These are phyloP conservation scores for Crocidura indochinensis DNA, from an alignment of 2,797 vertebrate species.

Conservation along the genomic window DNA sequence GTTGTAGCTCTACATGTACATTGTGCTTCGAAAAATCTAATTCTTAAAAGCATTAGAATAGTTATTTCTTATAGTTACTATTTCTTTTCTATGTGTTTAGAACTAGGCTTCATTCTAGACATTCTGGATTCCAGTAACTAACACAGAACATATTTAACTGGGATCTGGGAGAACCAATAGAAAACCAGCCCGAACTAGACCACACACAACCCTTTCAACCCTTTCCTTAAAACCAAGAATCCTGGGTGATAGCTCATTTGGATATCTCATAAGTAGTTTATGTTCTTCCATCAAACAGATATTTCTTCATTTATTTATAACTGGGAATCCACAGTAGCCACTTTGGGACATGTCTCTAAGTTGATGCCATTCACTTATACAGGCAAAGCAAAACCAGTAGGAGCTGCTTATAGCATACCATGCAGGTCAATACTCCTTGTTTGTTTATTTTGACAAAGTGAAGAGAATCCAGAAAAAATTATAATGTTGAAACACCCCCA, in stretches of 20 bases:
- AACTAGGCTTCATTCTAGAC: conserved; percentile 49
- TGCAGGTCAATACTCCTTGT: background rate
- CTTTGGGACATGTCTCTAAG: background rate
- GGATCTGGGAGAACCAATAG: background rate
- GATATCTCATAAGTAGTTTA: conserved; percentile 37
- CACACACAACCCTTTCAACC: conserved; percentile 25
- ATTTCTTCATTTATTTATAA: background rate
- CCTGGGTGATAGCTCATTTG: background rate
- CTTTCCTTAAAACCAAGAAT: conserved; percentile 48
- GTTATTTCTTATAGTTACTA: background rate
- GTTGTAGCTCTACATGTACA: background rate
- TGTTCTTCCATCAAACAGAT: background rate
- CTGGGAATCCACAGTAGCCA: conserved; percentile 20
- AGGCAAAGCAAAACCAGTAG: background rate
- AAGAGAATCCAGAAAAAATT: conserved; percentile 30
- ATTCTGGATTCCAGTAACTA: conserved; percentile 67
- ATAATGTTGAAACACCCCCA: background rate
- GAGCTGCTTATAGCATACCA: background rate
- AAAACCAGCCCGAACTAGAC: conserved; percentile 22
- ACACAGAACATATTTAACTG: conserved; percentile 50
- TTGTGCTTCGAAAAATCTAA: background rate
- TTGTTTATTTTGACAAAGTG: no score
- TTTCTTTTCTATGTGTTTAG: conserved; percentile 51
- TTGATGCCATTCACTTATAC: no score
- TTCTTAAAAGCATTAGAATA: background rate